phyloP scores from a whole-genome alignment of 2,113 vertebrate genomes.

The Pardalotus punctatus region DNA sequence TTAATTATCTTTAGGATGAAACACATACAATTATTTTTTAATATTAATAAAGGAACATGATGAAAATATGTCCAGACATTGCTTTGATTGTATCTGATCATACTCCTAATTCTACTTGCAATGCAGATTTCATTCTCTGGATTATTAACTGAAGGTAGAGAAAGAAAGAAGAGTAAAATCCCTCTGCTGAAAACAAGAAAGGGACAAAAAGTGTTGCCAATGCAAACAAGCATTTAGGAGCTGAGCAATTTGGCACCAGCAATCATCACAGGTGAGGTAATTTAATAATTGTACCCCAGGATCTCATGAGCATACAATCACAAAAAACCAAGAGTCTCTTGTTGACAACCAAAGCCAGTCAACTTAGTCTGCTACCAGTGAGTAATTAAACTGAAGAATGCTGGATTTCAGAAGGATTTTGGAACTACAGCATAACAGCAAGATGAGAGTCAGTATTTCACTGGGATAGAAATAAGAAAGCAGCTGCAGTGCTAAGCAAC shows the following conservation, averaged over 20 bases:
- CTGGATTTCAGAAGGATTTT: not conserved
- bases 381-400: not conserved
- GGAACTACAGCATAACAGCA: not conserved
- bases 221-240: not conserved
- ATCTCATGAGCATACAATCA: not conserved
- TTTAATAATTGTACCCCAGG: not conserved
- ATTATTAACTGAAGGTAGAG: not conserved
- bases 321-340: not conserved
- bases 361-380: not conserved
- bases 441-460: not conserved
- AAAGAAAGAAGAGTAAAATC: not conserved
- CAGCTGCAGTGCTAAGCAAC: not conserved
- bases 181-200: not conserved
- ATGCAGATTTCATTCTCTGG: not conserved
- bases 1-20: not conserved
- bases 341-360: not conserved
- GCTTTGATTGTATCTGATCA: not conserved
- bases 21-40: fast-evolving
- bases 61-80: not conserved
- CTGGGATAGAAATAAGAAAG: not conserved
- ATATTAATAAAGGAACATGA: not conserved
- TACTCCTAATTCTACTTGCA: not conserved
- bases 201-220: not conserved
- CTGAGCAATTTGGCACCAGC: not conserved
- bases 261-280: not conserved